These are phyloP conservation scores for Diplazon laetatorius DNA, from an alignment of 2,888 invertebrate species.

Conservation along the genomic window DNA sequence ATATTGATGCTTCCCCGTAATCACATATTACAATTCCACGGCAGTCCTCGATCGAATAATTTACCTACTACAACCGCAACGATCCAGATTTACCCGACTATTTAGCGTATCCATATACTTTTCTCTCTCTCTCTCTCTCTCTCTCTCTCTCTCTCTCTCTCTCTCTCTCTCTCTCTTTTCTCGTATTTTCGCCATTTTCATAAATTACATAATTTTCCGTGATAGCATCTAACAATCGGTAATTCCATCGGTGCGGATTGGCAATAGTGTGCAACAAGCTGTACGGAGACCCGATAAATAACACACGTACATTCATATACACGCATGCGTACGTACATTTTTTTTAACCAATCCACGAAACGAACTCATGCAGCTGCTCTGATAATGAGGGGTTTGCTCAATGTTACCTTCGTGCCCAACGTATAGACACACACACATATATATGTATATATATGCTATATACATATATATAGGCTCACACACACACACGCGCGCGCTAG, in stretches of 20 bases:
- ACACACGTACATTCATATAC: slow-evolving; percentile 12
- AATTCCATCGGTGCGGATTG: slow-evolving; percentile 15
- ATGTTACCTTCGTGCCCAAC: slow-evolving; percentile 9
- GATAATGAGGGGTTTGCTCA: slow-evolving; percentile 31
- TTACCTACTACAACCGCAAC: too few relatives aligned
- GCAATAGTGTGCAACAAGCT: neutral
- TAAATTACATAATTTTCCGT: slow-evolving; percentile 11
- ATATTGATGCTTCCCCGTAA: too few relatives aligned
- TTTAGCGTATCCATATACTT: too few relatives aligned
- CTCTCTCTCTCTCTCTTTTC: too few relatives aligned
- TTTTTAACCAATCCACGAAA: slow-evolving; percentile 22
- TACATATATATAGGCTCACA: slow-evolving; percentile 1
- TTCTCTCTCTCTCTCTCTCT: too few relatives aligned
- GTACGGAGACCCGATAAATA: slow-evolving; percentile 2
- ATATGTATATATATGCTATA: neutral
- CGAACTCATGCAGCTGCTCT: slow-evolving; percentile 21
- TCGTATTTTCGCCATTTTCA: slow-evolving; percentile 21
- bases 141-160: slow-evolving; percentile 13
- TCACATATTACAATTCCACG: too few relatives aligned
- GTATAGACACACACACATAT: neutral
- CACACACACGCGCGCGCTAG: neutral
- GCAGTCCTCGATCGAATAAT: too few relatives aligned
- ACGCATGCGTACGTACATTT: neutral
- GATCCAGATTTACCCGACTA: too few relatives aligned
- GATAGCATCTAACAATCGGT: neutral